Percentiles rank a stretch among this genome's conserved stretches.
These are phyloP conservation scores for Apotomis turbidana DNA, from an alignment of 2,888 invertebrate species.

Conservation along the genomic window DNA sequence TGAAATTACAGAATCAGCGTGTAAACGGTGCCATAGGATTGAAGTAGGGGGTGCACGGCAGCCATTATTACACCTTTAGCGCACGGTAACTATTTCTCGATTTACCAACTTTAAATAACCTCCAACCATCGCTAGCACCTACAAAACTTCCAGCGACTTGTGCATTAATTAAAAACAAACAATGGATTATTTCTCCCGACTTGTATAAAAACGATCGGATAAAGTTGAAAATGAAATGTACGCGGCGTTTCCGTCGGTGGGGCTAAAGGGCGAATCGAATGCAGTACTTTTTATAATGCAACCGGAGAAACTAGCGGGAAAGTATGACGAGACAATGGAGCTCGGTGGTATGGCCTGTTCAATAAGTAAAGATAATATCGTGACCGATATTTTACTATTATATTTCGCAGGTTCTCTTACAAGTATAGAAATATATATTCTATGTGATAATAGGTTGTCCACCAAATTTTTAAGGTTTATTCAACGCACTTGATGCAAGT, in stretches of 20 bases:
- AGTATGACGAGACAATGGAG: constrained; percentile 31
- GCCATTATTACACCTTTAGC: no score
- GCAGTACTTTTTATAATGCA: constrained; percentile 34
- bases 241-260: constrained; percentile 22
- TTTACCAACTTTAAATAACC: background rate
- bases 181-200: constrained; percentile 19
- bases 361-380: background rate
- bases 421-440: no score
- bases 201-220: background rate
- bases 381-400: background rate
- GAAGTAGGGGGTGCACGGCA: no score
- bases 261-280: constrained; percentile 41
- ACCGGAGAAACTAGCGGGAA: constrained; percentile 36
- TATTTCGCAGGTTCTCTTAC: no score
- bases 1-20: no score
- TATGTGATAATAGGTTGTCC: no score
- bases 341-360: background rate
- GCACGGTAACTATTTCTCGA: background rate
- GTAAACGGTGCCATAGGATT: no score
- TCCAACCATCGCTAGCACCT: constrained; percentile 2
- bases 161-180: constrained; percentile 9
- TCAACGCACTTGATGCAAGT: no score
- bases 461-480: no score
- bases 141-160: constrained; percentile 7
- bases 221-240: constrained; percentile 10